Evolutionary conservation across 2,888 invertebrate species (phyloP).

Genomic region (Drosophila lacicola): DNA sequence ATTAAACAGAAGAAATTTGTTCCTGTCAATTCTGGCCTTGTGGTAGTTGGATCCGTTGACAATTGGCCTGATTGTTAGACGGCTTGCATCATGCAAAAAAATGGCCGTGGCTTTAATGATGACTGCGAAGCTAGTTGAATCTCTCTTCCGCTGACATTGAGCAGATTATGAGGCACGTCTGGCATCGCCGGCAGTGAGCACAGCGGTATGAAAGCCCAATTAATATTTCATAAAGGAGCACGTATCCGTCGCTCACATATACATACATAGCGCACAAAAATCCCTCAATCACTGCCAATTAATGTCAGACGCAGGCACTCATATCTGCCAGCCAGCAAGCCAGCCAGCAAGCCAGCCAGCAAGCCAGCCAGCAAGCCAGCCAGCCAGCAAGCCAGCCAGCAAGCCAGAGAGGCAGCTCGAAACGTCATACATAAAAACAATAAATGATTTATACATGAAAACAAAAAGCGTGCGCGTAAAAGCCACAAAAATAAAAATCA

Average conservation of each 20-base stretch:
- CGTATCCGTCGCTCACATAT: conserved; percentile 60
- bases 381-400: conserved; percentile 29
- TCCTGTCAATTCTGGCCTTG: conserved; percentile 14
- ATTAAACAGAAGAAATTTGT: neutral
- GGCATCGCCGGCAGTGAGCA: conserved; percentile 31
- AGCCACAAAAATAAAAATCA: conserved; percentile 78
- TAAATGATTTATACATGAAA: conserved; percentile 79
- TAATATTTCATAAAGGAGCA: conserved; percentile 80
- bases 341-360: neutral
- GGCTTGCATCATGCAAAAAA: conserved; percentile 13
- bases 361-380: conserved; percentile 12
- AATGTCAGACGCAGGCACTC: conserved; percentile 80
- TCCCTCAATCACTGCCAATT: conserved; percentile 81
- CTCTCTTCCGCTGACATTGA: conserved; percentile 46
- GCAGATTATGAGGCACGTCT: conserved; percentile 72
- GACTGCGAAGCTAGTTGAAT: conserved; percentile 27
- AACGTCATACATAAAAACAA: conserved; percentile 75
- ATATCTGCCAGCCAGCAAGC: conserved; percentile 65
- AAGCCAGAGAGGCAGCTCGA: conserved; percentile 54
- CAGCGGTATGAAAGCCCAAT: conserved; percentile 71
- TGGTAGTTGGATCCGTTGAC: neutral
- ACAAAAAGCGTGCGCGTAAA: conserved; percentile 71
- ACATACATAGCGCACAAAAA: conserved; percentile 63
- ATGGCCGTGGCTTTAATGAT: conserved; percentile 48
- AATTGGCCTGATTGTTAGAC: conserved; percentile 24